Evolutionary conservation across 2,888 invertebrate genomes (phyloP), one percentile per base, ranked within the genome.

Genomic region (Dioctria linearis): DNA sequence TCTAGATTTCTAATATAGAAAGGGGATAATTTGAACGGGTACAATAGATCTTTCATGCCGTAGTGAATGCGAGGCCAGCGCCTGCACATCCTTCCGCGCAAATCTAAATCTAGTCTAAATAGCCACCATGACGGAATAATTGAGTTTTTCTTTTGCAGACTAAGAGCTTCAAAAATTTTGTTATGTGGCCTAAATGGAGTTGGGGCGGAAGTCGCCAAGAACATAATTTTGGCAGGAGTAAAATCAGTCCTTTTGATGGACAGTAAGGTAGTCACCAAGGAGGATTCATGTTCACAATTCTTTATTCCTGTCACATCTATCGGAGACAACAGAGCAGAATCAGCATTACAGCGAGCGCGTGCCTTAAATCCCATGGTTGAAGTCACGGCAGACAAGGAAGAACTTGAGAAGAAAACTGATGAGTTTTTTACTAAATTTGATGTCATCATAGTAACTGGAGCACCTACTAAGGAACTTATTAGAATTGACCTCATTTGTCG

Each of bases 141-240:
- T 25, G 25, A 25, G 25, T 71, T 75, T 80, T 83, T 71, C 39
- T 49, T 5, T 42, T 46, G 4, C 85, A 95, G 95, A 80, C 90
- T 99, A 84, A 93, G 98, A 80, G 93, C 94, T 65, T 93, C 98
- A 0, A 94, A 93, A 88, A 93, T 99, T 81, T 90, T 99, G 54
- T 90, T 99, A 80, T 94, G 97, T 85, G 98, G 98, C 4, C 85
- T 98, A 43, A 92, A 94, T 86, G 98, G 98, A 4, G 91, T 98
- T 43, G 98, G 98, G 39, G 97, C 98, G 6, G 99, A 99, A 91
- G 93, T 97, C 61, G 96, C 97, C 0, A 99, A 99, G 89, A 99
- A 99, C 89, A 93, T 98, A 71, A 94, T 99, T 84, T 90, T 99
- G 42, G 94, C 96, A 40, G 99, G 99, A 69, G 95, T 99, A 0